Percentiles rank a stretch among this genome's conserved stretches.
phyloP scores from a whole-genome alignment of 2,888 invertebrate genomes.

The Caenorhabditis sp. region DNA sequence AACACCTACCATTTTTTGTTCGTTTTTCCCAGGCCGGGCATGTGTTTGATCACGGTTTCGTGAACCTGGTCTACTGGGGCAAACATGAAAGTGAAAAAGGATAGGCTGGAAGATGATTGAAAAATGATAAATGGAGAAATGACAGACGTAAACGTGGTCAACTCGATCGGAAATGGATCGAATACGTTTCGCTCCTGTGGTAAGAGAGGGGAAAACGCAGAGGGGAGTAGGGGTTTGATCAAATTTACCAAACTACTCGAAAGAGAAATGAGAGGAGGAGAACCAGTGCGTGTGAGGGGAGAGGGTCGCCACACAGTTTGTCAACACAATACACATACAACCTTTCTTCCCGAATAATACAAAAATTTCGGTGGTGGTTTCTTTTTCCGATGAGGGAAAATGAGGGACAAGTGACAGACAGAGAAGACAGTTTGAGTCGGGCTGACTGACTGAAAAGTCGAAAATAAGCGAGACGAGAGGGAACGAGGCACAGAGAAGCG shows the following conservation, averaged over 20 bases:
- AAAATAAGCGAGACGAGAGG: constrained; percentile 36
- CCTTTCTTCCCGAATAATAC: constrained; percentile 41
- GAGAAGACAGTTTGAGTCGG: constrained; percentile 30
- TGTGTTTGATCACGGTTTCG: constrained; percentile 41
- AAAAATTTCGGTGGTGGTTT: constrained; percentile 13
- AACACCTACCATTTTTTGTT: neutral
- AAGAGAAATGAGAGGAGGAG: constrained; percentile 42
- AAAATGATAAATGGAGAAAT: constrained; percentile 10
- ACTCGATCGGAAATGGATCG: constrained; percentile 16
- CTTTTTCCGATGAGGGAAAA: constrained; percentile 22
- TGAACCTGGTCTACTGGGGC: constrained; percentile 30
- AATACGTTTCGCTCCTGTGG: constrained; percentile 38
- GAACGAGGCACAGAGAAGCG: constrained; percentile 39
- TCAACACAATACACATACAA: constrained; percentile 53
- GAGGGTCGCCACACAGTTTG: constrained; percentile 49
- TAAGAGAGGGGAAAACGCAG: constrained; percentile 21
- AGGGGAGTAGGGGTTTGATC: constrained; percentile 42
- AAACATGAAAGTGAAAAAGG: constrained; percentile 31
- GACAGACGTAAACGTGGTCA: constrained; percentile 18
- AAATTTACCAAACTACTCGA: constrained; percentile 56
- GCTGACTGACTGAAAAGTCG: constrained; percentile 49
- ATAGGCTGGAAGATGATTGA: constrained; percentile 6
- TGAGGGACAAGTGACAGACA: constrained; percentile 20
- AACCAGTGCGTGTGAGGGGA: constrained; percentile 46
- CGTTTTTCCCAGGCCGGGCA: constrained; percentile 24